Evolutionary conservation across 2,113 vertebrate genomes (phyloP).

Genomic region (Osmerus eperlanus): DNA sequence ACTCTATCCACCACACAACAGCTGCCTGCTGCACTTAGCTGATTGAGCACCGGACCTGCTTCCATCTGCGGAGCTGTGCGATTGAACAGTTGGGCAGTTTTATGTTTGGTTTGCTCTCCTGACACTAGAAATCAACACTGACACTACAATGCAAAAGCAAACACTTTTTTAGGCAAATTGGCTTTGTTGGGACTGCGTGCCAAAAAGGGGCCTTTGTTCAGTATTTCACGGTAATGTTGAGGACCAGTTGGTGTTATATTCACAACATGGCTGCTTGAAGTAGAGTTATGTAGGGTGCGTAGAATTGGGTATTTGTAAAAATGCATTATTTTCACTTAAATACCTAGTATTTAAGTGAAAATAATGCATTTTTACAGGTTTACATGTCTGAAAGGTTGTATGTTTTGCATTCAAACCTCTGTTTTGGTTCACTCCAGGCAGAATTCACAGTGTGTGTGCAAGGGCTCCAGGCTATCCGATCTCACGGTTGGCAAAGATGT

Average conservation of each 20-base stretch:
- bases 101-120: slow-evolving; percentile 48
- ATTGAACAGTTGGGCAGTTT: slow-evolving; percentile 51
- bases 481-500: slow-evolving; percentile 32
- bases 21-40: slow-evolving; percentile 71
- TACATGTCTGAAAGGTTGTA: slow-evolving; percentile 11
- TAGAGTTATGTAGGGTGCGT: slow-evolving; percentile 11
- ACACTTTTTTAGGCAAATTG: slow-evolving; percentile 36
- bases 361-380: no score
- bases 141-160: slow-evolving; percentile 50
- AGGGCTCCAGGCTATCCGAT: slow-evolving; percentile 48
- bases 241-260: slow-evolving; percentile 6
- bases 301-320: slow-evolving; percentile 4
- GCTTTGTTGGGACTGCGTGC: slow-evolving; percentile 6
- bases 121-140: slow-evolving; percentile 50
- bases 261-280: not conserved
- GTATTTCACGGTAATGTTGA: slow-evolving; percentile 19
- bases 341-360: not conserved
- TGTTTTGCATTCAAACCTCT: slow-evolving; percentile 34
- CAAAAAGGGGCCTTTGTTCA: slow-evolving; percentile 19
- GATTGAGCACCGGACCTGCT: slow-evolving; percentile 44
- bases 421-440: slow-evolving; percentile 55
- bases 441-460: slow-evolving; percentile 46
- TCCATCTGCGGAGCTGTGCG: slow-evolving; percentile 37
- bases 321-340: slow-evolving; percentile 18
- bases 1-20: slow-evolving; percentile 59